Evolutionary conservation across 2,888 invertebrate species (phyloP).

Genomic region (Anthrax anthrax): DNA sequence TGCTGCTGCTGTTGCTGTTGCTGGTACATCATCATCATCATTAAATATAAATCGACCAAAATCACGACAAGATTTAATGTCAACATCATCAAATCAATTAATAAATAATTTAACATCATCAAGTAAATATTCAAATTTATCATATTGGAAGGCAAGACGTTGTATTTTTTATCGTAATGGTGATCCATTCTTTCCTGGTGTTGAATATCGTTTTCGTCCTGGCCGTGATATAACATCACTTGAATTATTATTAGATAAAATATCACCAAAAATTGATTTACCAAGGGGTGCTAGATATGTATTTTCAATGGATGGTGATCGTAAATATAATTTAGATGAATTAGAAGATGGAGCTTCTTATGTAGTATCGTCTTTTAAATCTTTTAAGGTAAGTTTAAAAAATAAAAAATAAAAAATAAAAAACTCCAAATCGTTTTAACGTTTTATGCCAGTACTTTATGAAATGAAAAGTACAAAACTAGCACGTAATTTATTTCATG

Average conservation of each 20-base stretch:
- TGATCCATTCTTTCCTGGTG: conserved; percentile 80
- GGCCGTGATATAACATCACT: conserved; percentile 75
- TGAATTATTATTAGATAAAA: conserved; percentile 71
- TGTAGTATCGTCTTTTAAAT: conserved; percentile 83
- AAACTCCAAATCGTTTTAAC: not conserved
- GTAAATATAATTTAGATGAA: conserved; percentile 71
- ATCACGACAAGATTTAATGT: conserved; percentile 30
- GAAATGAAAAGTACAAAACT: no score
- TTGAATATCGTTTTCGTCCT: conserved; percentile 77
- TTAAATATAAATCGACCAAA: conserved; percentile 33
- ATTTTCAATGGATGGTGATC: conserved; percentile 82
- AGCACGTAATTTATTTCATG: no score
- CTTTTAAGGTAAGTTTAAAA: conserved; percentile 60
- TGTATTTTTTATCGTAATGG: conserved; percentile 90
- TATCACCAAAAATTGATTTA: conserved; percentile 75
- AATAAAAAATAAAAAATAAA: not conserved
- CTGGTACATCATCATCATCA: conserved; percentile 13
- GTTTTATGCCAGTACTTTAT: no score
- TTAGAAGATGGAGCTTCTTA: conserved; percentile 84
- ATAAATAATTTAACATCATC: conserved; percentile 42
- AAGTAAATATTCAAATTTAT: conserved; percentile 59
- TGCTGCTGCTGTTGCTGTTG: no score
- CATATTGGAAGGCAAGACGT: conserved; percentile 74
- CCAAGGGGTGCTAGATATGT: conserved; percentile 81
- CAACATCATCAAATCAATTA: conserved; percentile 11